Percentiles rank a stretch among this genome's conserved stretches.
phyloP scores from a whole-genome alignment of 1,140 invertebrate species.

The Augochlora pura region DNA sequence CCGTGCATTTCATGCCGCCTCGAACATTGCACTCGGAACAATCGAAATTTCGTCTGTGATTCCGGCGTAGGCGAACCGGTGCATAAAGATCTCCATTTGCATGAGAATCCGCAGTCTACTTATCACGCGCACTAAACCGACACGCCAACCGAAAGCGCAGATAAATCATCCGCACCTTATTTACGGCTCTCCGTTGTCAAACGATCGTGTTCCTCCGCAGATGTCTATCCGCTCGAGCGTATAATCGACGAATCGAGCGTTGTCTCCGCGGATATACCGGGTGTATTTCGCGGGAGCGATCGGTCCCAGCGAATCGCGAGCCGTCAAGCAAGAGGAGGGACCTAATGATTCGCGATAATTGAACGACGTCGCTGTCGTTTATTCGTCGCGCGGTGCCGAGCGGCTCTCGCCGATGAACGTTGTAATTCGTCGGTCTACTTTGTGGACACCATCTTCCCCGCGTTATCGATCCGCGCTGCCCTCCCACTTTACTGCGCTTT shows the following conservation, averaged over 20 bases:
- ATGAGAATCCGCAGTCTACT: background rate
- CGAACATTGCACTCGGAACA: too few relatives aligned
- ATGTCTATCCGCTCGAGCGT: background rate
- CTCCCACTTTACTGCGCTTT: background rate
- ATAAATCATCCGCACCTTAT: background rate
- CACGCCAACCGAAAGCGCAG: background rate
- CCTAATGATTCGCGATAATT: too few relatives aligned
- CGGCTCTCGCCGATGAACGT: background rate
- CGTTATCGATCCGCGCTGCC: background rate
- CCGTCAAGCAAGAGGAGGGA: too few relatives aligned
- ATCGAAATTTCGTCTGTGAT: too few relatives aligned
- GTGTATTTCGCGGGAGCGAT: background rate
- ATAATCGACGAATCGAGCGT: background rate
- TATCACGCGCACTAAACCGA: background rate
- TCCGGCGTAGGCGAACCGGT: too few relatives aligned
- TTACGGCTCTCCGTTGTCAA: background rate
- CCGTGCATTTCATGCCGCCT: too few relatives aligned
- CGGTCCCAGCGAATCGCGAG: too few relatives aligned
- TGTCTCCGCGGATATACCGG: background rate
- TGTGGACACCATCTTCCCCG: slow-evolving; percentile 6
- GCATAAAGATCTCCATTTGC: too few relatives aligned
- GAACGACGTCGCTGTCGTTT: too few relatives aligned
- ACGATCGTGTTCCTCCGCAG: background rate
- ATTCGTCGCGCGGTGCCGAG: background rate
- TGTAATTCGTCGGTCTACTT: slow-evolving; percentile 10